Evolutionary conservation across 2,888 invertebrate species (phyloP), one percentile per base, ranked within the genome.

Genomic region (Clunio marinus): DNA sequence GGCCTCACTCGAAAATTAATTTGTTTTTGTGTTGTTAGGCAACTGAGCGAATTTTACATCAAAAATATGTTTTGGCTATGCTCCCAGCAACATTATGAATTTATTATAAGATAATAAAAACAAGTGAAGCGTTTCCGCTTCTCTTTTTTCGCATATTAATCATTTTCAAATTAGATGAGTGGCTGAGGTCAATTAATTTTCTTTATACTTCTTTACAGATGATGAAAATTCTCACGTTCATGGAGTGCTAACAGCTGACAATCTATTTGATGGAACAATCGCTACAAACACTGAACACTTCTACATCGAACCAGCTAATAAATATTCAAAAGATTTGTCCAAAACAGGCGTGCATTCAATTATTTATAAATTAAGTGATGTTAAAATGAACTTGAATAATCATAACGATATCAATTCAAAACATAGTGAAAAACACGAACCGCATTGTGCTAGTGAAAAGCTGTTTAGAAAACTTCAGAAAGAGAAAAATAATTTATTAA

Each of bases 261-360:
- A 95, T 69, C 83, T 93, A 69, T 91, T 96, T 78, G 95, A 96
- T 76, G 96, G 95, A 67, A 89, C 89, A 68, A 88, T 96, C 75
- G 84, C 86, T 77, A 89, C 91, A 65, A 81, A 82, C 69, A 81
- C 85, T 65, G 91, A 91, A 74, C 89, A 92, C 74, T 92, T 87
- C 80, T 93, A 91, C 78, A 84, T 95, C 73, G 94, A 95, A 78
- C 74, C 78, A 71, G 75, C 77, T 70, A 74, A 76, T 70, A 73
- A 78, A 74, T 75, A 80, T 76, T 75, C 81, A 74, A 81, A 83
- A 72, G 80, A 81, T 71, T 80, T 83, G 73, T 79, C 80, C 27
- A 77, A 81, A 71, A 73, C 75, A 70, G 79, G 79, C 55, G 81
- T 91, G 80, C 93, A 93, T 80, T 90, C 90, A 74, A 88, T 94